Percentiles rank a stretch among this genome's conserved stretches.
phyloP scores from a whole-genome alignment of 2,888 invertebrate species.

The Sarcophaga caerulescens region DNA sequence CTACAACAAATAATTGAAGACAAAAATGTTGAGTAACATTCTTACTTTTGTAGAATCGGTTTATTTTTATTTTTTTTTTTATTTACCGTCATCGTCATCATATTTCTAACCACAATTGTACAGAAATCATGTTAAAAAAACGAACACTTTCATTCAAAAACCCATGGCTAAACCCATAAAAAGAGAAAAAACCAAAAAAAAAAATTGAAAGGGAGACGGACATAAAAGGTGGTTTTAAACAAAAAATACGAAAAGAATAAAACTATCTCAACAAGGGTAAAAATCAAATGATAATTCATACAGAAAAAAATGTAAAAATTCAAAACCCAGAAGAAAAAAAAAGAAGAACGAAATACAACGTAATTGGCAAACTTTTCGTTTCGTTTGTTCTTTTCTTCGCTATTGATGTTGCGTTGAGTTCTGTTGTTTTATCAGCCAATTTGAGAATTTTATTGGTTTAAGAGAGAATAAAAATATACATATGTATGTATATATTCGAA shows the following conservation, averaged over 20 bases:
- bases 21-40: no score
- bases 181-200: not conserved
- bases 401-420: constrained; percentile 13
- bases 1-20: no score
- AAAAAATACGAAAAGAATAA: not conserved
- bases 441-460: constrained; percentile 26
- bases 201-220: not conserved
- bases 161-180: not conserved
- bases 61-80: no score
- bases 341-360: not conserved
- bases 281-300: constrained; percentile 22
- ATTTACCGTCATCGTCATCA: constrained; percentile 28
- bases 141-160: not conserved
- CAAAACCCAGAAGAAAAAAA: not conserved
- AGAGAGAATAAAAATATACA: not conserved
- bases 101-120: constrained; percentile 42
- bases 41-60: no score
- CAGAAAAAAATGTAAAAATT: not conserved
- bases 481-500: not conserved
- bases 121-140: constrained; percentile 11
- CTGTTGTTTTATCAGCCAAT: constrained; percentile 25
- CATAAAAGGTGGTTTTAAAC: not conserved
- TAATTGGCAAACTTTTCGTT: constrained; percentile 49
- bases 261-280: constrained; percentile 19
- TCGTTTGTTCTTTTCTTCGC: constrained; percentile 8